Evolutionary conservation across 1,140 invertebrate genomes (phyloP).

Genomic region (Oreohelix idahoensis): DNA sequence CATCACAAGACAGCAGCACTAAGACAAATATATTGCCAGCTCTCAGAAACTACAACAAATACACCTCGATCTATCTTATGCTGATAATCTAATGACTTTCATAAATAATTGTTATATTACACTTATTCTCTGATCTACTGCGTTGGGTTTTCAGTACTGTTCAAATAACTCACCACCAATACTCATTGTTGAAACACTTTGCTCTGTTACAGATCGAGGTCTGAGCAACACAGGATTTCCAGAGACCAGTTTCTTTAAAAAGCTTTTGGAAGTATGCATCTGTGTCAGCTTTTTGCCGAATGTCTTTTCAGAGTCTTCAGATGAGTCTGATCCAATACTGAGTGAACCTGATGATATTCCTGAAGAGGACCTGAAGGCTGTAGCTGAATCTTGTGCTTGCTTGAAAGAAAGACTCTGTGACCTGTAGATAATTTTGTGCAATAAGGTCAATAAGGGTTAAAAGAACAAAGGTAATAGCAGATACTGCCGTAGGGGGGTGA

Average conservation of each 20-base stretch:
- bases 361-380: neutral
- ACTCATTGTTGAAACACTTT: constrained; percentile 17
- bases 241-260: constrained; percentile 18
- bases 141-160: too few relatives aligned
- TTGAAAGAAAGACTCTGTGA: neutral
- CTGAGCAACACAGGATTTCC: constrained; percentile 14
- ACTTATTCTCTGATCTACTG: too few relatives aligned
- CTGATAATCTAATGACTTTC: too few relatives aligned
- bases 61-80: too few relatives aligned
- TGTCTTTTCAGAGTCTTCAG: constrained; percentile 1
- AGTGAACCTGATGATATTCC: neutral
- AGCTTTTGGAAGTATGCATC: neutral
- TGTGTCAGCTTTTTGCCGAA: neutral
- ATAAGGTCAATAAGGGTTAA: too few relatives aligned
- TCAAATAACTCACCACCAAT: constrained; percentile 10
- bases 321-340: constrained; percentile 23
- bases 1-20: too few relatives aligned
- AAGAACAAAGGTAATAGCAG: too few relatives aligned
- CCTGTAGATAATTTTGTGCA: too few relatives aligned
- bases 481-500: too few relatives aligned
- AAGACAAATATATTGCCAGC: too few relatives aligned
- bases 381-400: neutral
- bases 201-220: constrained; percentile 12
- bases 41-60: too few relatives aligned
- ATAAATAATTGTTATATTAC: too few relatives aligned